Evolutionary conservation across 2,888 invertebrate species (phyloP).

Genomic region (Leucozona laternaria): DNA sequence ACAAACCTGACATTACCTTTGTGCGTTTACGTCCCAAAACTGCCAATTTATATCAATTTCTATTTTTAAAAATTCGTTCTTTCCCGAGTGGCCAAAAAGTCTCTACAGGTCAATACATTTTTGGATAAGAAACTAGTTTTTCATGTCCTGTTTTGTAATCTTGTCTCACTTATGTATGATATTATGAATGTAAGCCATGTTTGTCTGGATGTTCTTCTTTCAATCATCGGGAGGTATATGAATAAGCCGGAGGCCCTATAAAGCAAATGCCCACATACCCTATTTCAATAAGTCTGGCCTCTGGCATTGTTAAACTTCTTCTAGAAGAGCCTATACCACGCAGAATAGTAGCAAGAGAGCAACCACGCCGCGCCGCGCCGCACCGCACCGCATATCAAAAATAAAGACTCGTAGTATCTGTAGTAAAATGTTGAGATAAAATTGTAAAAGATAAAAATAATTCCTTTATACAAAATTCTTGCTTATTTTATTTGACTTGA

Average conservation of each 20-base stretch:
- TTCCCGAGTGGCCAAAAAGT: too few species aligned
- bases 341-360: neutral
- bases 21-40: too few species aligned
- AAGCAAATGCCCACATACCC: neutral
- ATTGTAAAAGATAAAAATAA: slow-evolving; percentile 72
- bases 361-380: slow-evolving; percentile 29
- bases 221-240: neutral
- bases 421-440: slow-evolving; percentile 40
- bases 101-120: too few species aligned
- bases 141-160: too few species aligned
- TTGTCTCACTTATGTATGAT: too few species aligned
- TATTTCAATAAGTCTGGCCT: neutral
- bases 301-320: slow-evolving; percentile 14
- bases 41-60: too few species aligned
- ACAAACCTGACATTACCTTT: too few species aligned
- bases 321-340: neutral
- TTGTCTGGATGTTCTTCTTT: neutral
- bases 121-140: too few species aligned
- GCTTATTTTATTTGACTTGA: slow-evolving; percentile 43
- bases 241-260: too few species aligned
- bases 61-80: too few species aligned
- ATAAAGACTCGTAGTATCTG: slow-evolving; percentile 12
- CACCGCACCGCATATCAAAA: neutral
- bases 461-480: slow-evolving; percentile 58
- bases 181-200: neutral